Evolutionary conservation across 1,140 invertebrate species (phyloP), one percentile per base, ranked within the genome.

Genomic region (Apis cerana): DNA sequence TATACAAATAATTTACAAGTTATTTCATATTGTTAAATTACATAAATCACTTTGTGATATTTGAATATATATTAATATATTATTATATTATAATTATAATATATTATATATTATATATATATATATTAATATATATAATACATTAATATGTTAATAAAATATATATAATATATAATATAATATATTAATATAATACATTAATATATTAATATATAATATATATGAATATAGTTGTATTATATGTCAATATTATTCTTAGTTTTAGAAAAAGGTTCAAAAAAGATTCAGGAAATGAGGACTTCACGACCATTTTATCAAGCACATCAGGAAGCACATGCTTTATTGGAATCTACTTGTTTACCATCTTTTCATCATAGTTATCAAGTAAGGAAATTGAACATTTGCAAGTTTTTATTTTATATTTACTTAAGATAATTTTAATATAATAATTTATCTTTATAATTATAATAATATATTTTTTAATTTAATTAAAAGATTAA

Each of bases 341-440:
- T 96, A 1, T 94, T 98, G 80, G 97, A 98, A 92, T 96, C 96
- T 83, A 95, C 96, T 82, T 97, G 97, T 93, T 94, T 97, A 78
- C 96, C 97, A 50, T 95, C 96, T 85, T 98, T 98, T 94, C 96
- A 97, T 93, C 97, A 97, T 89, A 97, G 97, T 92, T 96, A 97
- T 93, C 96, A 97, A 93, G 97, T 97, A 94, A 93, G 90, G 91
- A 86, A 74, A 70, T 86, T 80, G 50, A 71, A 52, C 65, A 75
- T 48, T 52, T 61, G 68, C 74, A 52, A 12, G 48, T 65, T 23
- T 19, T 52, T 80, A 64, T 81, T 54, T 21, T 19, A 17, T 1
- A 12, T 71, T 48, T 50, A 13, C 4, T 43, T 43, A 43, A 43
- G 7, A 43, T 33, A 33, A 33, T 33, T 33, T 33, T 33, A 33